A percentile compares a stretch with the other conserved stretches of the same genome.
Conservation (phyloP, 2,113 vertebrate genomes). For the Lontra canadensis region DNA sequence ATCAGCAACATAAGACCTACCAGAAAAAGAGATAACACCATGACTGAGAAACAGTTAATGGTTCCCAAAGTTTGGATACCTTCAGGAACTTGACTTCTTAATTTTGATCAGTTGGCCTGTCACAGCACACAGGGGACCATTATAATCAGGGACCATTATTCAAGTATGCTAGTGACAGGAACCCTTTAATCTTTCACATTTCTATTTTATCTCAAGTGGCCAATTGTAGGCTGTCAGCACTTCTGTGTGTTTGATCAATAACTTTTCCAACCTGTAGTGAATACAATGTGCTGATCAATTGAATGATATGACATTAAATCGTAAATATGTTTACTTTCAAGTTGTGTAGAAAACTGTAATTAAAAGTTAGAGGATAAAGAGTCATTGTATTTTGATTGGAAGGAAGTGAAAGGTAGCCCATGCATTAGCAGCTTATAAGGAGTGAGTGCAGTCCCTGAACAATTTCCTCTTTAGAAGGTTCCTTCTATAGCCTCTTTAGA, state of each 20-base stretch:
- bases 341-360: slow-evolving; percentile 11
- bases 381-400: slow-evolving; percentile 16
- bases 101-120: neutral
- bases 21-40: neutral
- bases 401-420: neutral
- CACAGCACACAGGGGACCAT: neutral
- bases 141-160: slow-evolving; percentile 15
- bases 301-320: neutral
- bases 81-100: neutral
- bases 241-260: slow-evolving; percentile 44
- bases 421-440: neutral
- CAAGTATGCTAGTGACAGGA: neutral
- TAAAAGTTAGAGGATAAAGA: slow-evolving; percentile 12
- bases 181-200: neutral
- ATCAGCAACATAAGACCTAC: neutral
- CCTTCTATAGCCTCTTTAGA: too few relatives aligned
- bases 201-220: neutral
- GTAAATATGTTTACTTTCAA: slow-evolving; percentile 23
- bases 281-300: neutral
- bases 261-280: neutral
- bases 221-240: neutral
- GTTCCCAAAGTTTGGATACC: neutral
- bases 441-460: neutral
- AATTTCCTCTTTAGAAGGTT: neutral
- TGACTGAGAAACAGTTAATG: neutral